Evolutionary conservation across 1,140 invertebrate genomes (phyloP), one percentile per base, ranked within the genome.

Genomic region (Whitmania pigra): DNA sequence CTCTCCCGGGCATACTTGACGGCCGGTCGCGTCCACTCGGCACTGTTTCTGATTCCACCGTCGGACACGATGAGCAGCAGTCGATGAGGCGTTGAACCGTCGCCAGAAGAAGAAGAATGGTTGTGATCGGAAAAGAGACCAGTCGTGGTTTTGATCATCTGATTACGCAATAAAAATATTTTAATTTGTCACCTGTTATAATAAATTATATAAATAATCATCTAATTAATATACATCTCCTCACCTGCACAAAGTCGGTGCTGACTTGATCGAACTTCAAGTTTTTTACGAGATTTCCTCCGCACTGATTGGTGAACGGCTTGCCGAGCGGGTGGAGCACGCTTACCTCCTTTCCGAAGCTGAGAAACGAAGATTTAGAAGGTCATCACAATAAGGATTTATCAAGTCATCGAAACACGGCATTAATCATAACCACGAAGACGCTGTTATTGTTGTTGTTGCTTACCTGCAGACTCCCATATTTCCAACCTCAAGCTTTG

Each of bases 401-500:
- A 6, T 2, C 31, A 36, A 2, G 31, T 36, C 31, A 36, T 6
- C 6, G 31, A 2, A 36, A 36, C 2, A 2, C 31, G 6, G 31
- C 6, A 3, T 49, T 49, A 17, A 49, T 13, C 9, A 4, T 49
- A 11, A 13, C 9, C 5, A 49, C 13, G 43, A 49, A 27, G 27
- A n/a, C n/a, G n/a, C 22, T 31, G 18, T 63, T 25, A 9, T 57
- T 25, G 40, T 70, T n/a, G 20, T 70, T 25, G 36, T 53, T 4
- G 99, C 80, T 53, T 4, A 99, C 80, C 92, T 95, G 22, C 96
- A 83, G 15, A 99, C 88, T 11, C 88, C 87, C 7, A 99, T 82
- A 77, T 96, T 87, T 2, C 96, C 96, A 74, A 91, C 91, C 84
- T 99, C 95, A 9, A 99, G 84, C 55, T 97, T 85, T 5, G 89